Evolutionary conservation across 2,113 vertebrate genomes (phyloP), one percentile per base, ranked within the genome.

Genomic region (Rhineura floridana): DNA sequence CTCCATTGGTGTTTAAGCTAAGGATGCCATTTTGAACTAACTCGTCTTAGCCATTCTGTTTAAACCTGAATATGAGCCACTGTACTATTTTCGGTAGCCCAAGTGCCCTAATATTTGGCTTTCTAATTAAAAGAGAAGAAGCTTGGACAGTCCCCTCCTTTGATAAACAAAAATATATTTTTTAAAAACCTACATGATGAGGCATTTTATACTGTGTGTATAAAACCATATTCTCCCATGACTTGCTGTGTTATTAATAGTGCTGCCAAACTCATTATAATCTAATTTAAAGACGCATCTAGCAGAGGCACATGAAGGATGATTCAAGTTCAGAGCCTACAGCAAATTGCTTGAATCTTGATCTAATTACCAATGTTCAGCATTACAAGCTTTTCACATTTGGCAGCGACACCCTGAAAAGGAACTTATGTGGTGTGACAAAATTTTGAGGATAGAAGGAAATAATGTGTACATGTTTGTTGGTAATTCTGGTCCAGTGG

Each of bases 281-380:
- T 95, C 93, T 91, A 93, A 94, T 92, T 96, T 92, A 86, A 95
- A 95, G 94, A 93, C 91, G 94, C 62, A 93, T 87, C 86, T 84
- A 92, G 88, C 81, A 90, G 92, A 93, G 92, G 91, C 0, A 19
- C 81, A 87, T 93, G 87, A 96, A 92, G 91, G 89, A 92, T 92
- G 63, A 94, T 90, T 85, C 81, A 83, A 94, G 90, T 90, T 94
- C 81, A 93, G 87, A 63, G 69, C 72, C 63, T 84, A 72, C 83
- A 93, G 94, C 92, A 95, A 95, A 94, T 95, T 94, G 90, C 82
- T 94, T 44, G 79, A 91, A 79, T 93, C 81, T 94, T 94, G 80
- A 93, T 94, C 92, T 93, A 94, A 94, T 94, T 95, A 88, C 78
- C 59, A 88, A 82, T 9, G 90, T 86, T 48, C 70, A 52, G 69